Evolutionary conservation across 2,113 vertebrate genomes (phyloP).

Genomic region (Candoia aspera): DNA sequence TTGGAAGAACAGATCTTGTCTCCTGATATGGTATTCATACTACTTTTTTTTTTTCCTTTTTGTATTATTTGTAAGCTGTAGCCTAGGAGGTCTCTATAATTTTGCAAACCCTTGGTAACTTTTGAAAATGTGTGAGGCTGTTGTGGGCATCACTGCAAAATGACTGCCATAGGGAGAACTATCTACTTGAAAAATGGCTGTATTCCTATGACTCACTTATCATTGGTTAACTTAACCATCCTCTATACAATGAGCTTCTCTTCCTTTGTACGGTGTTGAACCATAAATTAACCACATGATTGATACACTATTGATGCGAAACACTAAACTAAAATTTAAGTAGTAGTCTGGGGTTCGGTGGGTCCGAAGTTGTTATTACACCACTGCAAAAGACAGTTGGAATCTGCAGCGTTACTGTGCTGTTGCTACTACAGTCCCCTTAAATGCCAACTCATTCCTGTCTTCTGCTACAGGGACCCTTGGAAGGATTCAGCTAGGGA

Average conservation of each 20-base stretch:
- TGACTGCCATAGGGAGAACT: constrained; percentile 14
- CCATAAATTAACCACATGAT: neutral
- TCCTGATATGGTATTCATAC: constrained; percentile 19
- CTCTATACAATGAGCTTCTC: neutral
- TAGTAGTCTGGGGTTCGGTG: neutral
- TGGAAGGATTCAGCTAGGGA: neutral
- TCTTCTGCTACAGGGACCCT: neutral
- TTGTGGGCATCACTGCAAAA: neutral
- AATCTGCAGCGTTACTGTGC: neutral
- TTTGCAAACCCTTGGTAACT: neutral
- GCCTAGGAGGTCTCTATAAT: neutral
- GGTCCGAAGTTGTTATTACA: neutral
- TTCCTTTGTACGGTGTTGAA: neutral
- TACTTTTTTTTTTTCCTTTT: constrained; percentile 9
- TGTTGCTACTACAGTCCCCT: neutral
- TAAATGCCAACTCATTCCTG: neutral
- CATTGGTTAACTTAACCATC: neutral
- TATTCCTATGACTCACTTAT: neutral
- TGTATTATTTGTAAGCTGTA: constrained; percentile 39
- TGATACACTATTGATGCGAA: neutral
- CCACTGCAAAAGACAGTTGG: neutral
- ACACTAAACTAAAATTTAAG: neutral
- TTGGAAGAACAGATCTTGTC: constrained; percentile 31
- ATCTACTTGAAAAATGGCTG: neutral
- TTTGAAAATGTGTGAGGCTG: neutral